phyloP scores from a whole-genome alignment of 1,140 invertebrate genomes.

The Sesamia nonagrioides region DNA sequence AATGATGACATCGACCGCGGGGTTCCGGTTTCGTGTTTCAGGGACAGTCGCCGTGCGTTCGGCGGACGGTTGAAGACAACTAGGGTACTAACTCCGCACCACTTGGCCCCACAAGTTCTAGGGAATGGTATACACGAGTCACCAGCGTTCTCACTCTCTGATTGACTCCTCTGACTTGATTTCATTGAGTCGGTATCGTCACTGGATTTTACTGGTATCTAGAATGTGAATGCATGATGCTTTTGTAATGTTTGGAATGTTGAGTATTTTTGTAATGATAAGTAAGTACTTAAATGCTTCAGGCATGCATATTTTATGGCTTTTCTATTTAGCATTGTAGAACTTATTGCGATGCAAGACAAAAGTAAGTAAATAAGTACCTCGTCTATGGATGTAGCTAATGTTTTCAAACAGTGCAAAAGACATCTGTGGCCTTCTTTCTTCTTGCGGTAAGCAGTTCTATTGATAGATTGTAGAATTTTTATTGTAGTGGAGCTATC shows the following conservation, averaged over 20 bases:
- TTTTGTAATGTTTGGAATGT: not conserved
- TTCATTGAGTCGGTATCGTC: conserved; percentile 84
- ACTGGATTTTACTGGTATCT: conserved; percentile 85
- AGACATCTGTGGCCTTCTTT: conserved; percentile 82
- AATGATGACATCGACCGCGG: conserved; percentile 88
- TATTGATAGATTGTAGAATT: conserved; percentile 85
- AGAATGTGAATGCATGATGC: conserved; percentile 38
- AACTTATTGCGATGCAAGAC: not conserved
- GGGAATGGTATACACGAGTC: conserved; percentile 97
- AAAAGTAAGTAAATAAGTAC: conserved; percentile 52
- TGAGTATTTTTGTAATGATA: not conserved
- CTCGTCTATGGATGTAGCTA: conserved; percentile 84
- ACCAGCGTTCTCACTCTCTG: conserved; percentile 85
- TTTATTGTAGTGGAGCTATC: conserved; percentile 84
- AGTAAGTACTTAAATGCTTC: not conserved
- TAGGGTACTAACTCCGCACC: conserved; percentile 94
- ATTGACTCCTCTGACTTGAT: conserved; percentile 81
- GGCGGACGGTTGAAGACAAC: conserved; percentile 95
- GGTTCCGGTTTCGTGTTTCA: conserved; percentile 91
- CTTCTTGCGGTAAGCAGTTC: conserved; percentile 83
- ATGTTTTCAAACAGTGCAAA: conserved; percentile 83
- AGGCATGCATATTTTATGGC: not conserved
- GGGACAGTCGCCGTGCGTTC: conserved; percentile 91
- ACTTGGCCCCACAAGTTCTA: conserved; percentile 96
- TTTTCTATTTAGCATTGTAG: not conserved